phyloP scores from a whole-genome alignment of 2,888 invertebrate species.

The Nomada ruficornis region DNA sequence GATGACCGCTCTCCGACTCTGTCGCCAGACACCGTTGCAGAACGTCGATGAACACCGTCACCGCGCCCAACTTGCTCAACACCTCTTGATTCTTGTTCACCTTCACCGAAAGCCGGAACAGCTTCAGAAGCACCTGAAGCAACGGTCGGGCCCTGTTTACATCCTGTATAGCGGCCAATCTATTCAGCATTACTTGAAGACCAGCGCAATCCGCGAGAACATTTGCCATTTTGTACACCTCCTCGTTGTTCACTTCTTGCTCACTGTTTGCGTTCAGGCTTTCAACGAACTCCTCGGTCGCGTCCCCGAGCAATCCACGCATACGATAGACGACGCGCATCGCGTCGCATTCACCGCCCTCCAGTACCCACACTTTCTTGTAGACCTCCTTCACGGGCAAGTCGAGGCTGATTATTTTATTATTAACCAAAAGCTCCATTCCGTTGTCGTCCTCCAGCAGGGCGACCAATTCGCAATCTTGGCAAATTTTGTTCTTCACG shows the following conservation, averaged over 20 bases:
- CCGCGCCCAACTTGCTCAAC: constrained; percentile 93
- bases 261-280: constrained; percentile 93
- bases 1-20: constrained; percentile 89
- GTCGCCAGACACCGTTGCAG: constrained; percentile 90
- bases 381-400: constrained; percentile 97
- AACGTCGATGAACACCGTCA: constrained; percentile 93
- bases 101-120: constrained; percentile 96
- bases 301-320: constrained; percentile 98
- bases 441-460: constrained; percentile 99
- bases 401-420: constrained; percentile 98
- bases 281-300: constrained; percentile 99
- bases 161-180: constrained; percentile 94
- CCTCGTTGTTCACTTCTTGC: constrained; percentile 96
- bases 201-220: constrained; percentile 93
- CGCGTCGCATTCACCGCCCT: constrained; percentile 96
- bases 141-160: constrained; percentile 94
- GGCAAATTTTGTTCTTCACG: constrained; percentile 99
- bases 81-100: constrained; percentile 95
- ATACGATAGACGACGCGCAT: constrained; percentile 99
- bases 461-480: constrained; percentile 99
- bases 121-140: constrained; percentile 94
- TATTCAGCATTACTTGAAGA: constrained; percentile 92
- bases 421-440: constrained; percentile 98
- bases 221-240: constrained; percentile 95
- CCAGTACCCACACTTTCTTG: constrained; percentile 91